phyloP scores from a whole-genome alignment of 2,888 invertebrate species.

The Protodeltote pygarga region DNA sequence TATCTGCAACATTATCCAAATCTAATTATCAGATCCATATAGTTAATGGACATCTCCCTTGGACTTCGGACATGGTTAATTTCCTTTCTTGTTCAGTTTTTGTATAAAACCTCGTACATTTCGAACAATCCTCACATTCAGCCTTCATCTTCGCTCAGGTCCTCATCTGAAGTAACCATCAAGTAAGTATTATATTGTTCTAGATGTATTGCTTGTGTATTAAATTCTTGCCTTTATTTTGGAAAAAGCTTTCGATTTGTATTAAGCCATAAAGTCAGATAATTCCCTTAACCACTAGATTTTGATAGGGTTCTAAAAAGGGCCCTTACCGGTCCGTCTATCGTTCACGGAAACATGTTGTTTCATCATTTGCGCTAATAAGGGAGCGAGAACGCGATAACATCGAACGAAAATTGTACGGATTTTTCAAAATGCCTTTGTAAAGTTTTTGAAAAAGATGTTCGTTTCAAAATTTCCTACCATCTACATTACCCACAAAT shows the following conservation, averaged over 20 bases:
- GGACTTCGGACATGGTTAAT: conserved; percentile 65
- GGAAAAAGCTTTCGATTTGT: conserved; percentile 20
- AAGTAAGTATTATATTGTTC: conserved; percentile 50
- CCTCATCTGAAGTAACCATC: conserved; percentile 44
- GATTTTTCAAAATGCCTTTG: too few species aligned
- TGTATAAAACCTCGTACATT: conserved; percentile 66
- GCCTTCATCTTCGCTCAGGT: conserved; percentile 32
- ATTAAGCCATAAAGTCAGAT: too few species aligned
- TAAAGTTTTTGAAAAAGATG: too few species aligned
- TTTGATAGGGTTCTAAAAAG: too few species aligned
- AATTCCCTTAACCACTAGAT: too few species aligned
- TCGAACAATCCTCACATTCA: conserved; percentile 58
- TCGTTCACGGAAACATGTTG: too few species aligned
- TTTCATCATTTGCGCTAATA: too few species aligned
- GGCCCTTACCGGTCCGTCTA: too few species aligned
- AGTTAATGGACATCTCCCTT: conserved; percentile 65
- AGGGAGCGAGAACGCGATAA: too few species aligned
- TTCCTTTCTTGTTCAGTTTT: conserved; percentile 52
- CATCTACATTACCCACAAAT: too few species aligned
- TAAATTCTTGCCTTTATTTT: neutral
- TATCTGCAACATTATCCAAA: conserved; percentile 36
- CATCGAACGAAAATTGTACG: too few species aligned
- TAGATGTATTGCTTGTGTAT: neutral
- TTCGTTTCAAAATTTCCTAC: too few species aligned
- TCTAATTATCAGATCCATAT: conserved; percentile 59